Evolutionary conservation across 2,113 vertebrate genomes (phyloP), one percentile per base, ranked within the genome.

Genomic region (Perognathus longimembris): DNA sequence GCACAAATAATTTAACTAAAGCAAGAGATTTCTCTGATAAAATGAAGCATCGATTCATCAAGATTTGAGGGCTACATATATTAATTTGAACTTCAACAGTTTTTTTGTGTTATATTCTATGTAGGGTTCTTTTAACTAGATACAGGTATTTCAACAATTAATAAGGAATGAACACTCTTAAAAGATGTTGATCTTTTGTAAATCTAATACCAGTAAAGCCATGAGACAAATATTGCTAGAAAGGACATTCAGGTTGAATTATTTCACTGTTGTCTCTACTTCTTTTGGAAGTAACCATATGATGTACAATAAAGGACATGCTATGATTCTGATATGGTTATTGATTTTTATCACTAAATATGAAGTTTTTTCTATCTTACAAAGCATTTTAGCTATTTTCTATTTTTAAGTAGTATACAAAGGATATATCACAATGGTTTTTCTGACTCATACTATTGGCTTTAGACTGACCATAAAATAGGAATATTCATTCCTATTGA

Each of bases 61-160:
- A 90, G 30, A 93, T 85, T 71, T 94, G 50, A 89, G 64, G 74
- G 77, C 61, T 84, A 40, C 10, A 42, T 76, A 82, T 21, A 84
- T 80, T 92, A 77, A 80, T 80, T 83, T 92, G 85, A 80, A 90
- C 94, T 74, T 86, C 59, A 97, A 94, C 40, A 90, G 91, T 97
- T 97, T 91, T 26, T 86, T 59, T 63, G 45, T n/a, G n/a, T n/a
- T n/a, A n/a, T 38, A 45, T 79, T 75, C 40, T 50, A 50, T 40
- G n/a, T 94, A 42, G 32, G 32, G 92, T 89, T 64, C 74, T 18
- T 57, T 40, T 1, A 17, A 67, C 85, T 78, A 81, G 74, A 54
- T 17, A 85, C 15, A 74, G 2, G 1, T 11, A 2, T 78, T 95
- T 94, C 17, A 88, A 85, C 79, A 88, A 50, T 87, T 42, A 73